phyloP scores from a whole-genome alignment of 1,140 invertebrate species.

The Ectropis grisescens region DNA sequence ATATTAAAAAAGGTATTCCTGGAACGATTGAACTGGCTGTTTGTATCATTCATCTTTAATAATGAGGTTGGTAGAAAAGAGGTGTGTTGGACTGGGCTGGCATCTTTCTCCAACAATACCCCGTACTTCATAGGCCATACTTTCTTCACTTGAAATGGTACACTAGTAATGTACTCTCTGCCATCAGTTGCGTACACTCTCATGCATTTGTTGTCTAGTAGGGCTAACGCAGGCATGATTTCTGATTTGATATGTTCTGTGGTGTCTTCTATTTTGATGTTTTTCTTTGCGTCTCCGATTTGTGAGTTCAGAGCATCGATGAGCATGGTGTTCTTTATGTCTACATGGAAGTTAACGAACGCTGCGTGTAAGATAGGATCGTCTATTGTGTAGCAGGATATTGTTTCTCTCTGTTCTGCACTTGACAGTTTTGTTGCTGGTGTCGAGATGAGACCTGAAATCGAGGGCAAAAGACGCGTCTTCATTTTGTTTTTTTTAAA shows the following conservation, averaged over 20 bases:
- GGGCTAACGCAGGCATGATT: slow-evolving; percentile 74
- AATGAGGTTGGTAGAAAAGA: slow-evolving; percentile 44
- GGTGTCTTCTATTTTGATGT: slow-evolving; percentile 60
- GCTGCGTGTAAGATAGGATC: slow-evolving; percentile 85
- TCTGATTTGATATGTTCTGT: slow-evolving; percentile 52
- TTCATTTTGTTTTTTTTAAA: too few relatives aligned
- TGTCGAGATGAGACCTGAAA: slow-evolving; percentile 56
- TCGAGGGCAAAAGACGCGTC: slow-evolving; percentile 1
- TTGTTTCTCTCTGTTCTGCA: slow-evolving; percentile 68
- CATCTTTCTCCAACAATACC: slow-evolving; percentile 80
- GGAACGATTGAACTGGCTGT: slow-evolving; percentile 37
- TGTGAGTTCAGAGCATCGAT: slow-evolving; percentile 61
- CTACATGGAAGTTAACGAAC: slow-evolving; percentile 81
- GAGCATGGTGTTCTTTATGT: slow-evolving; percentile 70
- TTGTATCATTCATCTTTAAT: slow-evolving; percentile 45
- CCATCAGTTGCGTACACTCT: slow-evolving; percentile 85
- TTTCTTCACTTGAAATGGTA: slow-evolving; percentile 87
- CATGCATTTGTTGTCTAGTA: slow-evolving; percentile 83
- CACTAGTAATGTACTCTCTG: slow-evolving; percentile 84
- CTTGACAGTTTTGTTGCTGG: slow-evolving; percentile 52
- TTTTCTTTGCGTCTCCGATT: slow-evolving; percentile 55
- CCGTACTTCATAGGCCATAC: slow-evolving; percentile 86
- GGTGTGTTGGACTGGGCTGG: slow-evolving; percentile 31
- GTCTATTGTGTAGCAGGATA: slow-evolving; percentile 84
- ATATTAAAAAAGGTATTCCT: slow-evolving; percentile 46